These are phyloP conservation scores for Oscheius sp. DNA, from an alignment of 1,140 invertebrate genomes.

Conservation along the genomic window DNA sequence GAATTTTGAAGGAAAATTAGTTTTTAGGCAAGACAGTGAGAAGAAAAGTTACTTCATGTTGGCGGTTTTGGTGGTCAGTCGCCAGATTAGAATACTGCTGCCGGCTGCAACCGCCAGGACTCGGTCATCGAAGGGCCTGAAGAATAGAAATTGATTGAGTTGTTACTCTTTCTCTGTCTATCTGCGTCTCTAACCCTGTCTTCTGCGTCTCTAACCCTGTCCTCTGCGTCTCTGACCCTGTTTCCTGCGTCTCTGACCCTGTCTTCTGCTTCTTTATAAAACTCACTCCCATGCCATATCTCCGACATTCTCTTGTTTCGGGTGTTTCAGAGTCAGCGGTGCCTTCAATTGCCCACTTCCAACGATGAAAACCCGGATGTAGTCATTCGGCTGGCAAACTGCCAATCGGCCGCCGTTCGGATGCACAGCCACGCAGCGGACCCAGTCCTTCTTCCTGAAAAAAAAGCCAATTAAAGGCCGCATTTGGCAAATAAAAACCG, in stretches of 20 bases:
- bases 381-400: slow-evolving; percentile 17
- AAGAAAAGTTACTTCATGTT: not conserved
- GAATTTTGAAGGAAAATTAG: no score
- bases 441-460: slow-evolving; percentile 22
- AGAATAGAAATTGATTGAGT: no score
- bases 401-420: slow-evolving; percentile 5
- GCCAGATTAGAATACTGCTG: not conserved
- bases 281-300: slow-evolving; percentile 11
- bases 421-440: slow-evolving; percentile 15
- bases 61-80: not conserved
- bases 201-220: no score
- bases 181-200: no score
- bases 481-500: not conserved
- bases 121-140: not conserved
- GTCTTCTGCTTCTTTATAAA: not conserved
- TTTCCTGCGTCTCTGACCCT: no score
- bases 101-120: not conserved
- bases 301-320: slow-evolving; percentile 3
- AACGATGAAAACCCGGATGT: slow-evolving; percentile 24
- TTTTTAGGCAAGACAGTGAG: not conserved
- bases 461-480: not conserved
- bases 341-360: not conserved
- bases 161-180: no score
- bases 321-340: slow-evolving; percentile 10
- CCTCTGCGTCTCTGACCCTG: no score